These are phyloP conservation scores for Steinernema khuongi DNA, from an alignment of 1,140 invertebrate genomes.

Conservation along the genomic window DNA sequence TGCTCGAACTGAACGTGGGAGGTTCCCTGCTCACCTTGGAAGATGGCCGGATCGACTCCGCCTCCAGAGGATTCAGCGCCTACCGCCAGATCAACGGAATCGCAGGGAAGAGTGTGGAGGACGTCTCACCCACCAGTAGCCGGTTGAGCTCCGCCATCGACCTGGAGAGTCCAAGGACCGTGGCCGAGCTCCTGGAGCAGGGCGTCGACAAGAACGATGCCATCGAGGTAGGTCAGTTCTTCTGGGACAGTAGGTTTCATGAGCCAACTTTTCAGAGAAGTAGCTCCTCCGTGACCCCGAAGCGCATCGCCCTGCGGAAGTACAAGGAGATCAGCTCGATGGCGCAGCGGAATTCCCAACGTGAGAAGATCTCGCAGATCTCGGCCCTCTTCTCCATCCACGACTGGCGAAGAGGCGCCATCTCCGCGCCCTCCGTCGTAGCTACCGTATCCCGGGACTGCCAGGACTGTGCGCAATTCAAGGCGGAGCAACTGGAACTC, in stretches of 20 bases:
- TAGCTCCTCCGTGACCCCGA: neutral
- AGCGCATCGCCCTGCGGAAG: neutral
- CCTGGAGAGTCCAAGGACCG: neutral
- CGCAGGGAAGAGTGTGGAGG: neutral
- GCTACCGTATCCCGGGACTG: neutral
- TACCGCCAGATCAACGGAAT: slow-evolving; percentile 6
- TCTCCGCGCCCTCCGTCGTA: neutral
- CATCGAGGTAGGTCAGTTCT: neutral
- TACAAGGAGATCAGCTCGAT: neutral
- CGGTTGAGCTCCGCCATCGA: slow-evolving; percentile 1
- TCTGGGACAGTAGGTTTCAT: neutral
- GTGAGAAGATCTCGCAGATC: neutral
- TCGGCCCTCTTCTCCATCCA: neutral
- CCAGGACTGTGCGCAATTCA: neutral
- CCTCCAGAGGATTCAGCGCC: slow-evolving; percentile 2
- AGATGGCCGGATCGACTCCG: neutral
- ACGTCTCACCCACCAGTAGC: neutral
- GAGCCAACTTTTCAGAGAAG: neutral
- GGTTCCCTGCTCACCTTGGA: neutral
- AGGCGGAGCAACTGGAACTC: neutral
- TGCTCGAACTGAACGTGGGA: neutral
- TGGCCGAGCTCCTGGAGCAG: neutral
- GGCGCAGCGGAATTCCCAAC: neutral
- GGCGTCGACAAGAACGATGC: slow-evolving; percentile 2
- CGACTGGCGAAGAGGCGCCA: neutral